Evolutionary conservation across 1,140 invertebrate species (phyloP).

Genomic region (Drosophila rufa): DNA sequence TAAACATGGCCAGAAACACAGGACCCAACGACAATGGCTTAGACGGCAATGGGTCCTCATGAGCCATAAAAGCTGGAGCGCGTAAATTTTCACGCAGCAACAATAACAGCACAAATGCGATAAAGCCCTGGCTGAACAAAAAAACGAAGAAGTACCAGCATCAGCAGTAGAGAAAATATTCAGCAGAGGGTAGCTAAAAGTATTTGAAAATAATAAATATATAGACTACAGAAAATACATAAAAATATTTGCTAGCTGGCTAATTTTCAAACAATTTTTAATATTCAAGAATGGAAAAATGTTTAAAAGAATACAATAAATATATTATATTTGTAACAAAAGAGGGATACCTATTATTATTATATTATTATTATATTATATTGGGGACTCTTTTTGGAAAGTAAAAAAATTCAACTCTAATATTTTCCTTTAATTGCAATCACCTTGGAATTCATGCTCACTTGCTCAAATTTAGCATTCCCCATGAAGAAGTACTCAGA

Average conservation of each 20-base stretch:
- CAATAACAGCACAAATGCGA: conserved; percentile 30
- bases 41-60: conserved; percentile 47
- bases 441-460: background rate
- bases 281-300: no score
- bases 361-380: no score
- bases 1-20: conserved; percentile 44
- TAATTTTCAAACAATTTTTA: no score
- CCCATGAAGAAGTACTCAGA: background rate
- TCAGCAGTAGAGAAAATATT: conserved; percentile 21
- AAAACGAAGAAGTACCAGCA: background rate
- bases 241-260: background rate
- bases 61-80: conserved; percentile 56
- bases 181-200: conserved; percentile 1
- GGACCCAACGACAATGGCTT: conserved; percentile 39
- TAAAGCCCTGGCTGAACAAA: conserved; percentile 29
- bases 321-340: no score
- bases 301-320: no score
- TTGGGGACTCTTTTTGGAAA: no score
- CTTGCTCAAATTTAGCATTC: background rate
- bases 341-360: no score
- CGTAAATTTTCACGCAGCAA: conserved; percentile 48
- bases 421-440: background rate
- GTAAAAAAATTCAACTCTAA: background rate
- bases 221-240: background rate
- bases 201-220: background rate